Percentiles rank a stretch among this genome's conserved stretches.
These are phyloP conservation scores for Diorhabda sublineata DNA, from an alignment of 1,140 invertebrate species.

Conservation along the genomic window DNA sequence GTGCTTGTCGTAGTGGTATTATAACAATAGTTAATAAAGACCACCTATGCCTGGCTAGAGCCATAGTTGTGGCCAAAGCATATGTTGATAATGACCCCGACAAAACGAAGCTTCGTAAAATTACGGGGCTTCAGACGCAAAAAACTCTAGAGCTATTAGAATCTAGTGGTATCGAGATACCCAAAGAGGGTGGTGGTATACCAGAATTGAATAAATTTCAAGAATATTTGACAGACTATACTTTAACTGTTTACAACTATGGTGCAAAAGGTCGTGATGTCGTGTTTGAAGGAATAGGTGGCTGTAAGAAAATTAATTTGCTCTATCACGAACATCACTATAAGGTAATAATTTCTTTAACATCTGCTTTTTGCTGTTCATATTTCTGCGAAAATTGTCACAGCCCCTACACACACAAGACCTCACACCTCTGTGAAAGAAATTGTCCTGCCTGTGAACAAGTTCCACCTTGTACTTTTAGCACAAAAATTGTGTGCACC, in stretches of 20 bases:
- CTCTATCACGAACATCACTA: conserved; percentile 5
- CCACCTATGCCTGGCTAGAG: conserved; percentile 15
- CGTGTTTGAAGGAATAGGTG: too few species aligned
- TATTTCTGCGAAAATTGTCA: too few species aligned
- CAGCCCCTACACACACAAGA: too few species aligned
- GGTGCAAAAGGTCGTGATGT: too few species aligned
- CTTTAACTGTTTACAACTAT: conserved; percentile 15
- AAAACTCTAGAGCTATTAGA: not conserved
- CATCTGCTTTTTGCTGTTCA: too few species aligned
- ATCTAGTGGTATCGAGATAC: conserved; percentile 4
- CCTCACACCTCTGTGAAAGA: too few species aligned
- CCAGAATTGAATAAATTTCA: conserved; percentile 6
- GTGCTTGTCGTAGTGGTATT: not conserved
- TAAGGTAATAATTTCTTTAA: too few species aligned
- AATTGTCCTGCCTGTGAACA: too few species aligned
- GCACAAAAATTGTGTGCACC: too few species aligned
- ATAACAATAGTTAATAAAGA: conserved; percentile 11
- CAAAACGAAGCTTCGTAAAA: not conserved
- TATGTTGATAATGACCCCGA: conserved; percentile 6
- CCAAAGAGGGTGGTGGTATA: too few species aligned
- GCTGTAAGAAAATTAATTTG: conserved; percentile 8
- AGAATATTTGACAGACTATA: conserved; percentile 8
- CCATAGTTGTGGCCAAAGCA: conserved; percentile 9
- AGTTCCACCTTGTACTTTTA: too few species aligned
- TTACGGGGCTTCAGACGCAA: not conserved